Evolutionary conservation across 2,888 invertebrate species (phyloP).

Genomic region (Brachynemurus nebulosus): DNA sequence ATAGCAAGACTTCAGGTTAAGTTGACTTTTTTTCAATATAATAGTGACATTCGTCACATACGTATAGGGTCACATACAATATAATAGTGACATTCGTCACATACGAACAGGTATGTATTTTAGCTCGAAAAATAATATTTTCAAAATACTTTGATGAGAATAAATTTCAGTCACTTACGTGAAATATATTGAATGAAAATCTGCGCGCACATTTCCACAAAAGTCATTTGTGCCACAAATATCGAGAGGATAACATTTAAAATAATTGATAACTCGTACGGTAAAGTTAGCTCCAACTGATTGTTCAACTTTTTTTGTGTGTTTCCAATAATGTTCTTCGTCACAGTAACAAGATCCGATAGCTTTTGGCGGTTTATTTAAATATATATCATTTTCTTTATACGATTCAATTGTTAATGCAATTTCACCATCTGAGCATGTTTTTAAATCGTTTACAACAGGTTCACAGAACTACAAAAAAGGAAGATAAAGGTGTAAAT

Average conservation of each 20-base stretch:
- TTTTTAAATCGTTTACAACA: conserved; percentile 28
- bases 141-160: too few species aligned
- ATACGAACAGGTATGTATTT: too few species aligned
- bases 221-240: conserved; percentile 40
- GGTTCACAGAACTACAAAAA: conserved; percentile 38
- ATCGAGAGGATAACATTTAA: conserved; percentile 36
- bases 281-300: conserved; percentile 24
- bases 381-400: conserved; percentile 31
- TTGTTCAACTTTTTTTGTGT: conserved; percentile 21
- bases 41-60: too few species aligned
- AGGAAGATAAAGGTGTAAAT: too few species aligned
- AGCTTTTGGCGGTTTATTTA: conserved; percentile 33
- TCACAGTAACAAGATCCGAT: conserved; percentile 38
- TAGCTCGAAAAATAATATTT: too few species aligned
- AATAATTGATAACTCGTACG: conserved; percentile 25
- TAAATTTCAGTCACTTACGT: neutral
- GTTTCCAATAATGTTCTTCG: conserved; percentile 38
- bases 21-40: too few species aligned
- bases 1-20: too few species aligned
- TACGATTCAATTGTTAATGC: conserved; percentile 30
- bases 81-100: too few species aligned
- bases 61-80: too few species aligned
- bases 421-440: conserved; percentile 29
- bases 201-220: conserved; percentile 46
- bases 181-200: conserved; percentile 44